A percentile compares a stretch with the other conserved stretches of the same genome.
Evolutionary conservation across 2,113 vertebrate species (phyloP).

Genomic region (Tragelaphus strepsiceros): DNA sequence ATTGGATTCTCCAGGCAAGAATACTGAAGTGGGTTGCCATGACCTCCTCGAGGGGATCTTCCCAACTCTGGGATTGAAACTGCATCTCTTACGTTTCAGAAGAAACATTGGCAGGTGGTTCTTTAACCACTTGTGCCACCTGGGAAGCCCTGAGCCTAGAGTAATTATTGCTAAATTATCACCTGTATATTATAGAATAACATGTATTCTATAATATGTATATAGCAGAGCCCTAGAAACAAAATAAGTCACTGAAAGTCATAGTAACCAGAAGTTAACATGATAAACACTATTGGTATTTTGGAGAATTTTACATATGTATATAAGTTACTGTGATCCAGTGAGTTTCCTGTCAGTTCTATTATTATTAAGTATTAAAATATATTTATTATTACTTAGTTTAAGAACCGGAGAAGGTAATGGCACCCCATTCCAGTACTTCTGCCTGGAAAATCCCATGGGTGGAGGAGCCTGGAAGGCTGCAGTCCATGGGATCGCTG

Average conservation of each 20-base stretch:
- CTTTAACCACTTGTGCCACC: background rate
- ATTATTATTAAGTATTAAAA: background rate
- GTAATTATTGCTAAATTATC: background rate
- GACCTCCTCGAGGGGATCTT: background rate
- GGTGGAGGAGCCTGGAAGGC: no score
- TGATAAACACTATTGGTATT: background rate
- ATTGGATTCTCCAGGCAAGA: background rate
- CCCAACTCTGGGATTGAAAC: background rate
- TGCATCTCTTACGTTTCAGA: background rate
- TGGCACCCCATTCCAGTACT: no score
- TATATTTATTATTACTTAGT: background rate
- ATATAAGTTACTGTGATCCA: background rate
- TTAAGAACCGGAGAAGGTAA: no score
- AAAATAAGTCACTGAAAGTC: background rate
- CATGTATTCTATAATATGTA: no score
- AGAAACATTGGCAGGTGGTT: background rate
- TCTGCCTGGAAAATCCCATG: no score
- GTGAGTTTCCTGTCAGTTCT: background rate
- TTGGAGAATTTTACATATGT: background rate
- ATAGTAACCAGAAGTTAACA: background rate
- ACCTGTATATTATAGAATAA: background rate
- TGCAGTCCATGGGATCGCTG: no score
- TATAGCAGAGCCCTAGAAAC: background rate
- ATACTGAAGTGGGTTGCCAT: background rate
- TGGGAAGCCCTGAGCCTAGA: background rate